These are phyloP conservation scores for Maconellicoccus hirsutus DNA, from an alignment of 1,140 invertebrate genomes.

Conservation along the genomic window DNA sequence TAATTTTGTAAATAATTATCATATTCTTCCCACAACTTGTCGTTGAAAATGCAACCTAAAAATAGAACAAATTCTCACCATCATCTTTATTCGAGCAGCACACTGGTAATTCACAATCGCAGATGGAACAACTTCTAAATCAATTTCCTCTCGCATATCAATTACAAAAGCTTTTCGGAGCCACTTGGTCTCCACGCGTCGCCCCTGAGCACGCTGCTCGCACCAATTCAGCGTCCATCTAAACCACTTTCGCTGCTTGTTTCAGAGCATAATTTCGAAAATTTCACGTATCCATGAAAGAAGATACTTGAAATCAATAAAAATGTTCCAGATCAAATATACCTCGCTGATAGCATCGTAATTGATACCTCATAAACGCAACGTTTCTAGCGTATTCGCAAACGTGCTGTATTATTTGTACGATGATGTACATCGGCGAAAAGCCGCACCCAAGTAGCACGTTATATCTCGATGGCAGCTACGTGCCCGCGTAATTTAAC, in stretches of 20 bases:
- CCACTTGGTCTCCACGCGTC: too few species aligned
- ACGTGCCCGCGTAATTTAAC: not conserved
- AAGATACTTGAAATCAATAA: not conserved
- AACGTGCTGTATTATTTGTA: not conserved
- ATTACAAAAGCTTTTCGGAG: too few species aligned
- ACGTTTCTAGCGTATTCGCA: not conserved
- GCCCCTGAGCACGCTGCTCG: too few species aligned
- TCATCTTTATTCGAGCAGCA: too few species aligned
- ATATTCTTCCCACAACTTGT: conserved; percentile 9
- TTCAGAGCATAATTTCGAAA: not conserved
- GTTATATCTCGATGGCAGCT: not conserved
- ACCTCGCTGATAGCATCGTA: not conserved
- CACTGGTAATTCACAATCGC: too few species aligned
- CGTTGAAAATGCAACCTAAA: conserved; percentile 6
- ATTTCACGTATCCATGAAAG: not conserved
- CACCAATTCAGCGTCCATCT: not conserved
- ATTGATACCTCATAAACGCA: conserved; percentile 9
- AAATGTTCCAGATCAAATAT: not conserved
- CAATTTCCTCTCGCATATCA: too few species aligned
- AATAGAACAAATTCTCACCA: not conserved
- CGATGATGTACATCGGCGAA: not conserved
- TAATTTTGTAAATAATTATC: conserved; percentile 1
- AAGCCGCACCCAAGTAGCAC: not conserved
- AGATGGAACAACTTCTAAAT: too few species aligned
- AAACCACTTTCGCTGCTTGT: not conserved